Conservation (phyloP, 2,888 invertebrate genomes). For the Macrophya annulata region DNA sequence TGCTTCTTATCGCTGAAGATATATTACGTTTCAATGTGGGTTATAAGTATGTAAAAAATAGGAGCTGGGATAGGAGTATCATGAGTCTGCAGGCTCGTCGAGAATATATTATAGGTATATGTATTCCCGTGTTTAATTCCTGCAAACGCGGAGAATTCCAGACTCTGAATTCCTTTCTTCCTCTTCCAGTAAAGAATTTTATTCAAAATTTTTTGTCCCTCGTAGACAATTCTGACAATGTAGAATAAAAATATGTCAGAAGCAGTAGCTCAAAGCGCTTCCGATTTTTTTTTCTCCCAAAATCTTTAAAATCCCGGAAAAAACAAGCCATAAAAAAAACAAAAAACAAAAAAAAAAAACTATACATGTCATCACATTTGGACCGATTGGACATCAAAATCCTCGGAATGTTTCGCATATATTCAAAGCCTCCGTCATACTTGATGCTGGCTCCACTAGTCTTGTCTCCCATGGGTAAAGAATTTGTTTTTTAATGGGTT, state of each 20-base stretch:
- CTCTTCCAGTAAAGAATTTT: background rate
- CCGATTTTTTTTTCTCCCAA: too few species aligned
- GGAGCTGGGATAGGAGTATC: background rate
- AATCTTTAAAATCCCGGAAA: background rate
- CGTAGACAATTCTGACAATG: background rate
- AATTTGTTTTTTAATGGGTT: background rate
- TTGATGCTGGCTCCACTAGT: background rate
- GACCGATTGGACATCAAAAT: background rate
- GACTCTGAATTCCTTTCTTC: too few species aligned
- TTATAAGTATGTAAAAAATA: background rate
- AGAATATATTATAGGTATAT: background rate
- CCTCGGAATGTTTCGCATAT: background rate
- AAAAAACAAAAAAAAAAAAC: background rate
- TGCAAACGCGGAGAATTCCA: background rate
- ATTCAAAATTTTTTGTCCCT: background rate
- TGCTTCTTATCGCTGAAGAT: background rate
- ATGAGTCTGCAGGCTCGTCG: background rate
- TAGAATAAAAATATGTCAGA: background rate
- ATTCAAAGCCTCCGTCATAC: slow-evolving; percentile 9
- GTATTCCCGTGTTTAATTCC: background rate
- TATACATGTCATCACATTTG: too few species aligned
- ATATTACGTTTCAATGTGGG: slow-evolving; percentile 27
- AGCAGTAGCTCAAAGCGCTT: background rate
- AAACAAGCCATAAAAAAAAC: background rate
- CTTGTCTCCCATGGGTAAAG: slow-evolving; percentile 16